Evolutionary conservation across 2,113 vertebrate species (phyloP).

Genomic region (Brachyistius frenatus): DNA sequence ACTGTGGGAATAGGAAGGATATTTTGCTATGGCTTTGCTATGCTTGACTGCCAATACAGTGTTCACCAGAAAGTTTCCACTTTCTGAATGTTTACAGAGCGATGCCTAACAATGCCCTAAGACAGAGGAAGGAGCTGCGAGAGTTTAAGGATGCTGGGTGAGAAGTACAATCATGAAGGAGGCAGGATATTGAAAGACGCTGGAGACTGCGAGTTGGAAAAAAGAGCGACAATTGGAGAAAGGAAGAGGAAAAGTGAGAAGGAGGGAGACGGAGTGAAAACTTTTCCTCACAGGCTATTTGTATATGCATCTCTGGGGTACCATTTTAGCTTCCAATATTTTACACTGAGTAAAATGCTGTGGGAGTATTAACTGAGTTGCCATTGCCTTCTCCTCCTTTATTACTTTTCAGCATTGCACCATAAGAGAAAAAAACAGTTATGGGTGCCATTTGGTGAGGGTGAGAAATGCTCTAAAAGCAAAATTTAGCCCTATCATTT

Average conservation of each 20-base stretch:
- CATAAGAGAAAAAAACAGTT: conserved; percentile 60
- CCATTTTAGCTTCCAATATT: conserved; percentile 76
- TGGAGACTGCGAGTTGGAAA: conserved; percentile 34
- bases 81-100: conserved; percentile 62
- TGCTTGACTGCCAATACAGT: conserved; percentile 61
- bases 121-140: conserved; percentile 46
- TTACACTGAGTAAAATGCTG: conserved; percentile 76
- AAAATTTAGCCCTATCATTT: conserved; percentile 32
- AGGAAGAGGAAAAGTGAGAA: conserved; percentile 47
- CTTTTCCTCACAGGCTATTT: conserved; percentile 70
- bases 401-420: conserved; percentile 60
- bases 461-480: conserved; percentile 45
- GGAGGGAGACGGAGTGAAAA: conserved; percentile 48
- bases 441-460: conserved; percentile 50
- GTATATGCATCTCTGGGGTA: conserved; percentile 73
- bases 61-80: conserved; percentile 63
- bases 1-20: conserved; percentile 67
- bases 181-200: conserved; percentile 42
- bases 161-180: conserved; percentile 35
- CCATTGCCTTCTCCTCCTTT: conserved; percentile 41
- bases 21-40: conserved; percentile 68
- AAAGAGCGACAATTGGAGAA: conserved; percentile 35
- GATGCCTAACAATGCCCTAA: conserved; percentile 61
- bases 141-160: conserved; percentile 50
- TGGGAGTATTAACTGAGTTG: conserved; percentile 70